Base-by-base conservation (phyloP, 2,888 invertebrate species). In the Protophormia terraenovae region DNA sequence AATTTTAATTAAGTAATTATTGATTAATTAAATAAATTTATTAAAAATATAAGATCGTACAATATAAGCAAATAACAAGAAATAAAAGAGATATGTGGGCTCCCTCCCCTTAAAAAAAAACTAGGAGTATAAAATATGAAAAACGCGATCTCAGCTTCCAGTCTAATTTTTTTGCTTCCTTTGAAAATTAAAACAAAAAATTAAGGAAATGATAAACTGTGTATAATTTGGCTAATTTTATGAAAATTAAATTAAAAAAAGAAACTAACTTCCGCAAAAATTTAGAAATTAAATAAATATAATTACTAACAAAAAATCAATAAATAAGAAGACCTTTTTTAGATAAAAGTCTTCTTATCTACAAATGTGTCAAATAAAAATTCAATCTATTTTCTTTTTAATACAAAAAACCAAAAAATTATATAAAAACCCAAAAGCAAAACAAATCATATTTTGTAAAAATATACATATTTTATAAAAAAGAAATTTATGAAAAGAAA, bases 161-260 rank as follows among this genome's bases (percentile, higher is more conserved):
- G 83, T 87, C 86, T 82, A 80, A 82, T 87, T 86, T 60, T 69
- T 87, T 88, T 88, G 87, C 89, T 89, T 89, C 89, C 88, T 81
- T 62, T 53, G 41, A 35, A 84, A 16, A 83, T 75, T 47, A 19
- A 84, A 81, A 58, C 45, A 47, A 50, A 86, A n/a, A n/a, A n/a
- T n/a, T n/a, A n/a, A n/a, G n/a, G n/a, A n/a, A n/a, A 69, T 29
- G 1, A 47, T 55, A 45, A 50, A 82, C 19, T 71, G 50, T 32
- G 55, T 47, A 55, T 64, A 66, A 67, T 83, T 83, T 83, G 77
- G 75, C 77, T 67, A 47, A 73, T 45, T 69, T 66, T 66, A 14
- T 29, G 16, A 41, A 58, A 45, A 27, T 32, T 50, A 14, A 7
- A 19, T 3, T 24, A 24, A 38, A 29, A 75, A 82, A 45, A 53